These are phyloP conservation scores for Centropus unirufus DNA, from an alignment of 2,113 vertebrate genomes.

Conservation along the genomic window DNA sequence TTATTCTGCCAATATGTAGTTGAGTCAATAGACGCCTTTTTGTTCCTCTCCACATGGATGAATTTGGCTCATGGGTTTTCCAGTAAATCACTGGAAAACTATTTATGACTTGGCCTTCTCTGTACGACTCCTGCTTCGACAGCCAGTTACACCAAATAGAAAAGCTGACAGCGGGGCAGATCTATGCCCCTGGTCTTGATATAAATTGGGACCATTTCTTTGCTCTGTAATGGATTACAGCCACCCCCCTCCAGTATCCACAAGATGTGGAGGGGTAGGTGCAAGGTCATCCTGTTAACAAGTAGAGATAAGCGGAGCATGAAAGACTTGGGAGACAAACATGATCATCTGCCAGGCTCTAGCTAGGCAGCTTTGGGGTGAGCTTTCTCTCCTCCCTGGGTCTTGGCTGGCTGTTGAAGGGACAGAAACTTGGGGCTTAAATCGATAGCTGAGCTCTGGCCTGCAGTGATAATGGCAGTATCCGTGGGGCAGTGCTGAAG, in stretches of 20 bases:
- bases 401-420: not conserved
- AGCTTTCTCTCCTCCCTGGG: not conserved
- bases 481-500: not conserved
- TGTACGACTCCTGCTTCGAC: not conserved
- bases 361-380: not conserved
- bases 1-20: not conserved
- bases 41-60: not conserved
- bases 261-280: not conserved
- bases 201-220: not conserved
- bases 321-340: not conserved
- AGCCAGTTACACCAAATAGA: conserved; percentile 8
- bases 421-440: not conserved
- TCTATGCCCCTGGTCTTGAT: not conserved
- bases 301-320: not conserved
- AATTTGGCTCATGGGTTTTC: conserved; percentile 17
- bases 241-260: not conserved
- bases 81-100: conserved; percentile 40
- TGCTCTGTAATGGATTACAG: not conserved
- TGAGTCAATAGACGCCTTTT: not conserved
- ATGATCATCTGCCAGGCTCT: not conserved
- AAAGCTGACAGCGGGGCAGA: conserved; percentile 15
- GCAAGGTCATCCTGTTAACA: not conserved
- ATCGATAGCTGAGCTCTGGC: not conserved
- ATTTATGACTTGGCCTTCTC: conserved; percentile 45
- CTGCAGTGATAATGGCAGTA: not conserved